A percentile compares a stretch with the other conserved stretches of the same genome.
phyloP scores from a whole-genome alignment of 2,888 invertebrate species.

The Hyppa rectilinea region DNA sequence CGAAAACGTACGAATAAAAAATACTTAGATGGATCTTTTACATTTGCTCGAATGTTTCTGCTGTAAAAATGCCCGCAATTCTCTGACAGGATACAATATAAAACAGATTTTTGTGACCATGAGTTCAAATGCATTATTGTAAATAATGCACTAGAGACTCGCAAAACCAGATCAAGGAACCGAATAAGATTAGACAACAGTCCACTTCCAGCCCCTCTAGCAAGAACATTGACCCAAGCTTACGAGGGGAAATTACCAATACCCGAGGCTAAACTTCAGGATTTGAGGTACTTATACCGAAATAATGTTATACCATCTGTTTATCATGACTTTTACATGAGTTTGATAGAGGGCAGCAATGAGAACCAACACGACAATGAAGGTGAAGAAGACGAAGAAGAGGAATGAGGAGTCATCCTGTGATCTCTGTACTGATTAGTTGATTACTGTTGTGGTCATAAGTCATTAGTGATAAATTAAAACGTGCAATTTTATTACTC shows the following conservation, averaged over 20 bases:
- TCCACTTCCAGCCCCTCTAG: conserved; percentile 27
- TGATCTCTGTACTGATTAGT: conserved; percentile 13
- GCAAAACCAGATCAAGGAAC: conserved; percentile 29
- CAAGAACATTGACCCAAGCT: conserved; percentile 35
- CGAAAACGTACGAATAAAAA: conserved; percentile 42
- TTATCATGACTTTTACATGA: conserved; percentile 45
- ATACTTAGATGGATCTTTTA: conserved; percentile 44
- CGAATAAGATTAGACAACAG: conserved; percentile 26
- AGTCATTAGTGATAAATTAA: conserved; percentile 16
- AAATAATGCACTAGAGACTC: conserved; percentile 29
- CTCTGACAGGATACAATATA: conserved; percentile 18
- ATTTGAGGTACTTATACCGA: conserved; percentile 42
- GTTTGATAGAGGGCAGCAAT: conserved; percentile 28
- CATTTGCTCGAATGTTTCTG: conserved; percentile 40
- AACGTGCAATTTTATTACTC: conserved; percentile 25
- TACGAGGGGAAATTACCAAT: conserved; percentile 37
- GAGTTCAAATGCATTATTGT: conserved; percentile 44
- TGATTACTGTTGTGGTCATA: conserved; percentile 10
- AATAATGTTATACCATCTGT: conserved; percentile 38
- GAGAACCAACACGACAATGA: too few relatives aligned
- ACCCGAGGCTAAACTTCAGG: conserved; percentile 39
- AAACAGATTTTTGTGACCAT: conserved; percentile 20
- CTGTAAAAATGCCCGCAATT: conserved; percentile 33
- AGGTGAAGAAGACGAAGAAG: too few relatives aligned
- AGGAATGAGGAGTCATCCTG: conserved; percentile 8